Evolutionary conservation across 2,888 invertebrate species (phyloP).

Genomic region (Nezara viridula): DNA sequence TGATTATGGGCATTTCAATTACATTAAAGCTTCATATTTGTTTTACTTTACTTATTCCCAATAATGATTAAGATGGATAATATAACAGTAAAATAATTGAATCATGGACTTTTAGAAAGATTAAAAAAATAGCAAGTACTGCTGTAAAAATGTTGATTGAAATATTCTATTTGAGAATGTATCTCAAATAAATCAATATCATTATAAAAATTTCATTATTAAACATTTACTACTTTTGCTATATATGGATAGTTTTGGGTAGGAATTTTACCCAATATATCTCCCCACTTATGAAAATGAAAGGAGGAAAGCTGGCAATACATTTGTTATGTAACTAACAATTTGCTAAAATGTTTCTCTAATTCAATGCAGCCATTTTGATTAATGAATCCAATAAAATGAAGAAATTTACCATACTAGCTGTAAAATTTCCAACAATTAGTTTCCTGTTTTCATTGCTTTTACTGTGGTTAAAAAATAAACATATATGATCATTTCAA

Average conservation of each 20-base stretch:
- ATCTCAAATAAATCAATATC: not conserved
- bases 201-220: not conserved
- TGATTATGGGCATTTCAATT: not conserved
- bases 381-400: not conserved
- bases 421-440: not conserved
- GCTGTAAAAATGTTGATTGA: no score
- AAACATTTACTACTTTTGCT: not conserved
- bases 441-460: not conserved
- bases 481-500: not conserved
- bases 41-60: not conserved
- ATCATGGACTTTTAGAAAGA: no score
- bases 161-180: not conserved
- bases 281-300: constrained; percentile 19
- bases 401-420: not conserved
- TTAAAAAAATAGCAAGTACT: no score
- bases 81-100: no score
- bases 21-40: not conserved
- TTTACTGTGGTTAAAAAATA: not conserved
- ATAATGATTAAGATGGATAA: not conserved
- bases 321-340: constrained; percentile 16
- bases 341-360: not conserved
- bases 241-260: not conserved
- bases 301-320: constrained; percentile 34
- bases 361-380: constrained; percentile 4
- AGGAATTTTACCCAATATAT: not conserved